A percentile compares a stretch with the other conserved stretches of the same genome.
These are phyloP conservation scores for Anastatus disparis DNA, from an alignment of 1,140 invertebrate species.

Conservation along the genomic window DNA sequence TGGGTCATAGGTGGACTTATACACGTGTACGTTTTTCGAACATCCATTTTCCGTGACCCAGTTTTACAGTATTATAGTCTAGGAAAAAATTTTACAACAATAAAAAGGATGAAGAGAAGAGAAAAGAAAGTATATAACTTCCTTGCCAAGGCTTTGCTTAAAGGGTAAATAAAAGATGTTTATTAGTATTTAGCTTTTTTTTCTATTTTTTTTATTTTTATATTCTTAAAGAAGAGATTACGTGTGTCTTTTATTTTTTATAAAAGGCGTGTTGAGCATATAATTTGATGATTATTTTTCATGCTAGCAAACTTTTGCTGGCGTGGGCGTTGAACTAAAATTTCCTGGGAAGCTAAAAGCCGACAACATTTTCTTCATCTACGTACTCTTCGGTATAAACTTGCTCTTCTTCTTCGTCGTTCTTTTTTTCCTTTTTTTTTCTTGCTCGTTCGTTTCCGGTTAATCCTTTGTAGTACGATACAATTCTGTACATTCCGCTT, in stretches of 20 bases:
- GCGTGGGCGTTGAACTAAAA: conserved; percentile 6
- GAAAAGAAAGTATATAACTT: too few species aligned
- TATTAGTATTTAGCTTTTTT: too few species aligned
- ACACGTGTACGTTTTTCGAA: too few species aligned
- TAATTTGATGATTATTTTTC: conserved; percentile 15
- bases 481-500: neutral
- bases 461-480: neutral
- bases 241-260: neutral
- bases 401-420: neutral
- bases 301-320: conserved; percentile 5
- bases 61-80: conserved; percentile 2
- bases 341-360: neutral
- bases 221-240: too few species aligned
- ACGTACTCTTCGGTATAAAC: too few species aligned
- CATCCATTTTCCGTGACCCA: conserved; percentile 29
- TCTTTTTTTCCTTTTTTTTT: neutral
- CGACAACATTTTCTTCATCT: neutral
- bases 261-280: neutral
- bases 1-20: conserved; percentile 4
- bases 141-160: too few species aligned
- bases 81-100: too few species aligned
- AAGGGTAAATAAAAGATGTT: too few species aligned
- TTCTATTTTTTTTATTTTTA: too few species aligned
- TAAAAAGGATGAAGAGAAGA: too few species aligned
- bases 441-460: conserved; percentile 1